Base-by-base conservation (phyloP, 2,888 invertebrate genomes). In the Tetranychus truncatus region DNA sequence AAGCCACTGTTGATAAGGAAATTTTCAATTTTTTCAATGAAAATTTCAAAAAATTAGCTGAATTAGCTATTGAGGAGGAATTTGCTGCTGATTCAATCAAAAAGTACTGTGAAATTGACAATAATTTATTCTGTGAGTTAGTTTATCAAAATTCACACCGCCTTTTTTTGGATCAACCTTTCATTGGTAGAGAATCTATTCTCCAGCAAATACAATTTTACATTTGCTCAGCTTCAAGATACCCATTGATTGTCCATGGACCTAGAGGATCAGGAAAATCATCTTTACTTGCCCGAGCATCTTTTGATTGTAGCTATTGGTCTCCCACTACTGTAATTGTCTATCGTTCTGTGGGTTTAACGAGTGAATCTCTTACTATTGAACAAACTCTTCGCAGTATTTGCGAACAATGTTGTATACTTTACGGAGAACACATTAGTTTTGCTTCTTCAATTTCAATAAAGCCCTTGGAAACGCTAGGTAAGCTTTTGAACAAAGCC, bases 181-280 rank as follows among this genome's bases (percentile, higher is more conserved):
- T 34, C 20, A 18, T 72, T 45, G 72, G 72, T 24, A 44, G 45
- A 6, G 72, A 72, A n/a, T 72, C 72, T 24, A 34, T 72, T 8
- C 20, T 72, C 6, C 20, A 24, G 20, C 20, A n/a, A n/a, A 45
- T 72, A 45, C 45, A 72, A 44, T 72, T n/a, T 24, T 72, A 72
- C 45, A 24, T 72, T 18, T 24, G 44, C 34, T 72, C 72, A 20
- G 15, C 34, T 24, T 24, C 72, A 44, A 24, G 34, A 45, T n/a
- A 5, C 11, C 91, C 91, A 0, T 83, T 92, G 76, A 87, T 91
- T 18, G 83, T 92, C 76, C 88, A 89, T 77, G 92, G 91, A 0
- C 87, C 88, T 45, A 86, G 88, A n/a, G 92, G 92, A 15, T 89
- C 89, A 82, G 92, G 92, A 1, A 92, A 92, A 83, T 91, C 90